Conservation (phyloP, 1,140 invertebrate genomes). For the Luehdorfia chinensis region DNA sequence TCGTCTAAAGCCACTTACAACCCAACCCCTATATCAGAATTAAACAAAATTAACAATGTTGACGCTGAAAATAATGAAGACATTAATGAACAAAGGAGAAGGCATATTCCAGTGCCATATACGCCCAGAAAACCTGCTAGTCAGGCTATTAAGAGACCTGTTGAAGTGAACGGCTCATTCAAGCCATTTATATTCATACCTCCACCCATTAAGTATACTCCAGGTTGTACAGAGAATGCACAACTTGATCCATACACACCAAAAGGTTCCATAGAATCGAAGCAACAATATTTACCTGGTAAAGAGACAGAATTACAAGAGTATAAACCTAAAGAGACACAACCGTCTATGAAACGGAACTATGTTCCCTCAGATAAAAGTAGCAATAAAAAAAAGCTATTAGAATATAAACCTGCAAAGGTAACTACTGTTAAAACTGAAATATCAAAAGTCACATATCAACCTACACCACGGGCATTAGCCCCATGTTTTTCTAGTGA, state of each 20-base stretch:
- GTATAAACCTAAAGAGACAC: slow-evolving; percentile 53
- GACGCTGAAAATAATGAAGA: slow-evolving; percentile 51
- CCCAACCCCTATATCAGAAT: slow-evolving; percentile 74
- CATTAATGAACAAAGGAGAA: slow-evolving; percentile 47
- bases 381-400: slow-evolving; percentile 55
- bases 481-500: slow-evolving; percentile 74
- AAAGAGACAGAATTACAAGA: slow-evolving; percentile 51
- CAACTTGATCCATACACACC: slow-evolving; percentile 63
- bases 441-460: slow-evolving; percentile 48
- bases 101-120: slow-evolving; percentile 74
- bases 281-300: slow-evolving; percentile 63
- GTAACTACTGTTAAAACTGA: slow-evolving; percentile 37
- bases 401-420: slow-evolving; percentile 66
- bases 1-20: slow-evolving; percentile 64
- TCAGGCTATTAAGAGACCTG: slow-evolving; percentile 52
- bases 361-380: slow-evolving; percentile 68
- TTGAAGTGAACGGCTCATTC: slow-evolving; percentile 47
- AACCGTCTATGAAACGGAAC: slow-evolving; percentile 42
- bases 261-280: slow-evolving; percentile 47
- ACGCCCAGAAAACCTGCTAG: slow-evolving; percentile 68
- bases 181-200: slow-evolving; percentile 62
- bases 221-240: slow-evolving; percentile 49
- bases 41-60: slow-evolving; percentile 61
- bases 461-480: slow-evolving; percentile 60
- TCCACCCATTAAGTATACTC: slow-evolving; percentile 60